Evolutionary conservation across 2,113 vertebrate genomes (phyloP).

Genomic region (Nothobranchius furzeri): DNA sequence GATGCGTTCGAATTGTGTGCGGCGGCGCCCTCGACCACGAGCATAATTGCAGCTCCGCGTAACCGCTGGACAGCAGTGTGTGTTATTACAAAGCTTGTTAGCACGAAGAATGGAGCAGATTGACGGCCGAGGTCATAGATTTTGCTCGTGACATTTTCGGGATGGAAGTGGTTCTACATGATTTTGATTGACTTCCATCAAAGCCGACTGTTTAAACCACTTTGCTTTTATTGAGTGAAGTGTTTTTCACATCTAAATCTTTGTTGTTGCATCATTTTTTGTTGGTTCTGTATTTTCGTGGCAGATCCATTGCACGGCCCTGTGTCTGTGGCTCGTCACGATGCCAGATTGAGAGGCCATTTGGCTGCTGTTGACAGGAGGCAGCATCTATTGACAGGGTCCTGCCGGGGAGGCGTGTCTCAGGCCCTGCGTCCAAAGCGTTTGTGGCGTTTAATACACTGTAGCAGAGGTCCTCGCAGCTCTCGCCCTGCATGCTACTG

Average conservation of each 20-base stretch:
- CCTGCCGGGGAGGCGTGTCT: slow-evolving; percentile 76
- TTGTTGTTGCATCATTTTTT: slow-evolving; percentile 30
- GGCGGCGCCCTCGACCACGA: slow-evolving; percentile 36
- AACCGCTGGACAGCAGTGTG: slow-evolving; percentile 45
- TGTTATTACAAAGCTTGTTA: slow-evolving; percentile 63
- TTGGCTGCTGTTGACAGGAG: slow-evolving; percentile 81
- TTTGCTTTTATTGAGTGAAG: slow-evolving; percentile 24
- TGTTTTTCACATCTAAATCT: slow-evolving; percentile 13
- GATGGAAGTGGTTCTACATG: slow-evolving; percentile 52
- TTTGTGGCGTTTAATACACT: slow-evolving; percentile 84
- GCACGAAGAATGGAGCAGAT: slow-evolving; percentile 57
- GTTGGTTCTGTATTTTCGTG: slow-evolving; percentile 39
- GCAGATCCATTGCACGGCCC: slow-evolving; percentile 39
- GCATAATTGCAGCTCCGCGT: slow-evolving; percentile 60
- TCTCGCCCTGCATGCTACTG: slow-evolving; percentile 72
- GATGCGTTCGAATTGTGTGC: slow-evolving; percentile 40
- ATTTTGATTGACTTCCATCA: slow-evolving; percentile 50
- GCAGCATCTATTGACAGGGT: slow-evolving; percentile 79
- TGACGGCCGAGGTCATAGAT: slow-evolving; percentile 53
- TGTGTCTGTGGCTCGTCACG: slow-evolving; percentile 62
- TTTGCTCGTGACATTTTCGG: slow-evolving; percentile 44
- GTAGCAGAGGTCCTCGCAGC: slow-evolving; percentile 73
- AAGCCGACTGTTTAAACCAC: slow-evolving; percentile 17
- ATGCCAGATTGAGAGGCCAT: slow-evolving; percentile 74
- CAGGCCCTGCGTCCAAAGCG: slow-evolving; percentile 76